Evolutionary conservation across 2,888 invertebrate genomes (phyloP), one percentile per base, ranked within the genome.

Genomic region (Pollenia labialis): DNA sequence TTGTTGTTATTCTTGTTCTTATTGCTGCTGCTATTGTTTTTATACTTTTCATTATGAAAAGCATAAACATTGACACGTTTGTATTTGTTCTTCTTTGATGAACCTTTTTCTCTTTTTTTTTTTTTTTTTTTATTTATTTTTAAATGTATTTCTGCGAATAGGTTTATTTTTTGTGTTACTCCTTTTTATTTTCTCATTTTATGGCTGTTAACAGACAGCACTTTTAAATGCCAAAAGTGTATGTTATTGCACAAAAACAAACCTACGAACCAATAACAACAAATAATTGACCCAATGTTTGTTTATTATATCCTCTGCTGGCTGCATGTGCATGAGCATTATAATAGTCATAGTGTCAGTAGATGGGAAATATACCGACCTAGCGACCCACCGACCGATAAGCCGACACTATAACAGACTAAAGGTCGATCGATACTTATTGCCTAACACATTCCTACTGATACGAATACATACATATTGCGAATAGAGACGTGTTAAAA

Each of bases 401-500:
- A 16, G 58, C 66, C 58, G 74, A 62, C 72, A 56, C 54, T 58
- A 44, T 32, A 58, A 60, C 54, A 52, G 58, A 66, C 64, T 54
- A 74, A 75, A 85, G 79, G 84, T 85, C 79, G 84, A 80, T 85
- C 84, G 79, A 80, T 85, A 85, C 23, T 74, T 68, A 42, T 56
- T 32, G n/a, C 46, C 18, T 56, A 54, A 23, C n/a, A 62, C 69
- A 40, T 9, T 58, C 10, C 68, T 11, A 44, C 14, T 32, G 18
- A 16, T 32, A 14, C 50, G n/a, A n/a, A n/a, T 58, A 9, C 18
- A n/a, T n/a, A n/a, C n/a, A n/a, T 58, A n/a, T 74, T 74, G 42
- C 50, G 64, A 18, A 23, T 74, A n/a, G 40, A 64, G 56, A 44
- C 18, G 48, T 14, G 48, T 14, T 40, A 46, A 66, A 66, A 50